Conservation (phyloP, 2,113 vertebrate genomes). For the Dromaius novaehollandiae region DNA sequence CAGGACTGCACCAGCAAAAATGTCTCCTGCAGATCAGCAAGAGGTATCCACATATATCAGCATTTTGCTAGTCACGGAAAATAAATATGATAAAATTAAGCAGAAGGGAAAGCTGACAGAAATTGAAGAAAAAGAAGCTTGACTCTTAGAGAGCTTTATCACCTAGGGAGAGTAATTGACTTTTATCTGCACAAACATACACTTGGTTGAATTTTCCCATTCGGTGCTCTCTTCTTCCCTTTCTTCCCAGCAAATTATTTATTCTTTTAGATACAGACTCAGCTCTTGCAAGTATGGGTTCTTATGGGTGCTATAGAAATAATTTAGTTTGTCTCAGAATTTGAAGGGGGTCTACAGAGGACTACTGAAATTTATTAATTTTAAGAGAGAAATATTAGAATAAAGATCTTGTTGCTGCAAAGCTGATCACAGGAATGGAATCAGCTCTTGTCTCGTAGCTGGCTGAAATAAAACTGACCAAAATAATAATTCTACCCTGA, state of each 20-base stretch:
- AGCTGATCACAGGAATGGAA: neutral
- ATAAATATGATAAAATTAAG: neutral
- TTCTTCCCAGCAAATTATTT: neutral
- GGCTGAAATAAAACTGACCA: neutral
- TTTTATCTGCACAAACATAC: neutral
- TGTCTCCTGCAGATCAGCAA: neutral
- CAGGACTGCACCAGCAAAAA: neutral
- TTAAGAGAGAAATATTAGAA: neutral
- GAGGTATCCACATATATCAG: neutral
- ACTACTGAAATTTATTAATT: neutral
- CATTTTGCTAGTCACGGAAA: neutral
- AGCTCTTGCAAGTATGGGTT: neutral
- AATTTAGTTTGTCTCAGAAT: neutral
- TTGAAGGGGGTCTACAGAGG: neutral
- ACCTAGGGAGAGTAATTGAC: neutral
- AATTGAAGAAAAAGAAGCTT: neutral
- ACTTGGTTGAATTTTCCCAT: neutral
- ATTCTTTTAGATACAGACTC: neutral
- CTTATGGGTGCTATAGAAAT: neutral
- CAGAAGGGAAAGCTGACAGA: neutral
- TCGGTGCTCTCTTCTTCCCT: neutral
- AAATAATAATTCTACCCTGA: neutral
- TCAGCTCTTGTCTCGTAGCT: neutral
- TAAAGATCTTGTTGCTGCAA: neutral
- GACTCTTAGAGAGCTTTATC: neutral